Evolutionary conservation across 2,113 vertebrate genomes (phyloP).

Genomic region (Grantiella picta): DNA sequence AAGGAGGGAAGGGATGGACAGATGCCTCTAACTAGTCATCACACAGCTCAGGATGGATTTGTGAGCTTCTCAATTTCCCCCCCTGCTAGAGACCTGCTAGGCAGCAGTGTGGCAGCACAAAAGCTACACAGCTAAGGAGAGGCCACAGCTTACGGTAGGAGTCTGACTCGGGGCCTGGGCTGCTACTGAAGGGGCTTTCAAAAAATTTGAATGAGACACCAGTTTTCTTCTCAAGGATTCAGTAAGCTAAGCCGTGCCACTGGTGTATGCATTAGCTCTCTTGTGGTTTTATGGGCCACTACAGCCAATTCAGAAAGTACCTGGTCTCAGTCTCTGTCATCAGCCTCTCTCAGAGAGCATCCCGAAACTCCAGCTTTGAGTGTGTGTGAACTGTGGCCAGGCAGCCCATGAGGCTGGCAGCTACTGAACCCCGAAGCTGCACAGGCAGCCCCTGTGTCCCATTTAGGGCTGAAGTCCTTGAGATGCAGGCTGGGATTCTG

Average conservation of each 20-base stretch:
- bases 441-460: not conserved
- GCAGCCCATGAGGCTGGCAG: not conserved
- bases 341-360: not conserved
- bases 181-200: not conserved
- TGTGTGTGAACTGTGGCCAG: slow-evolving; percentile 8
- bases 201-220: not conserved
- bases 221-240: not conserved
- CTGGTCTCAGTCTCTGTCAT: slow-evolving; percentile 10
- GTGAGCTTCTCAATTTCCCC: not conserved
- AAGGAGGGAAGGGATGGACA: not conserved
- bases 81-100: not conserved
- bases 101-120: not conserved
- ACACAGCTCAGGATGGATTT: not conserved
- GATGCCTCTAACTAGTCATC: not conserved
- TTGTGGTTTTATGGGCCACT: slow-evolving; percentile 19
- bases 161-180: not conserved
- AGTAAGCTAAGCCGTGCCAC: not conserved
- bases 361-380: slow-evolving; percentile 34
- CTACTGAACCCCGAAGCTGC: not conserved
- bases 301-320: slow-evolving; percentile 48
- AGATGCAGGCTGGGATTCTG: not conserved
- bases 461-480: not conserved
- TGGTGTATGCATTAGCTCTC: not conserved
- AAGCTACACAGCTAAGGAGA: not conserved
- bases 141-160: not conserved